Percentiles rank a stretch among this genome's conserved stretches.
Conservation (phyloP, 2,888 invertebrate genomes). For the Drosophila algonquin region DNA sequence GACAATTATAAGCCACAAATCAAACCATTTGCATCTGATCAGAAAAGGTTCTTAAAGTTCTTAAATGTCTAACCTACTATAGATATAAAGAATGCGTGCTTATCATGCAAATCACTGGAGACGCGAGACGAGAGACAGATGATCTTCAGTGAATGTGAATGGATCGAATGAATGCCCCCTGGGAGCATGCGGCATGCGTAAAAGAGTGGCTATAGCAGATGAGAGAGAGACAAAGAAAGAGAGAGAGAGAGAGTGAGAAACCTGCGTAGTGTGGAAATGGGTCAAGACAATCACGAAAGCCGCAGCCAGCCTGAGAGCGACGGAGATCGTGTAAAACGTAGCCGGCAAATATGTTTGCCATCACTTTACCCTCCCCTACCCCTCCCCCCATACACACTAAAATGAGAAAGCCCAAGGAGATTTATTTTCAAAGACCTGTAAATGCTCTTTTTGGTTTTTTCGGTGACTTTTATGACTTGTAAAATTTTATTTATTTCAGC, state of each 20-base stretch:
- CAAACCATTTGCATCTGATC: constrained; percentile 34
- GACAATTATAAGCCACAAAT: constrained; percentile 31
- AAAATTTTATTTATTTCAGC: background rate
- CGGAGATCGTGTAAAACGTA: constrained; percentile 56
- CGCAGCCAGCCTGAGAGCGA: constrained; percentile 13
- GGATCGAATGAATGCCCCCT: constrained; percentile 10
- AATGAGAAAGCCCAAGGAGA: constrained; percentile 26
- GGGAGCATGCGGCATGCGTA: constrained; percentile 17
- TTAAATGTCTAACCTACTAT: constrained; percentile 26
- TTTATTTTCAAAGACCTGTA: constrained; percentile 10
- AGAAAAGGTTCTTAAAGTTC: constrained; percentile 17
- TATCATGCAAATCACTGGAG: constrained; percentile 62
- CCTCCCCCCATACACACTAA: constrained; percentile 9
- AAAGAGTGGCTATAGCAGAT: background rate
- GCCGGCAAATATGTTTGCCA: constrained; percentile 64
- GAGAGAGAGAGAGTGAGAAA: constrained; percentile 13
- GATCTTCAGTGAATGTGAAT: constrained; percentile 54
- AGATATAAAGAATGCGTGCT: constrained; percentile 11
- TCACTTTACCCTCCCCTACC: background rate
- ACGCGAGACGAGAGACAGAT: background rate
- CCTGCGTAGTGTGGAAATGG: constrained; percentile 55
- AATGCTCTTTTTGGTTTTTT: constrained; percentile 47
- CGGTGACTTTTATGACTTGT: background rate
- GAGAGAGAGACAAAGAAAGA: background rate
- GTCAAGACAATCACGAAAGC: constrained; percentile 62